A percentile compares a stretch with the other conserved stretches of the same genome.
Evolutionary conservation across 2,113 vertebrate genomes (phyloP).

Genomic region (Sialia sialis): DNA sequence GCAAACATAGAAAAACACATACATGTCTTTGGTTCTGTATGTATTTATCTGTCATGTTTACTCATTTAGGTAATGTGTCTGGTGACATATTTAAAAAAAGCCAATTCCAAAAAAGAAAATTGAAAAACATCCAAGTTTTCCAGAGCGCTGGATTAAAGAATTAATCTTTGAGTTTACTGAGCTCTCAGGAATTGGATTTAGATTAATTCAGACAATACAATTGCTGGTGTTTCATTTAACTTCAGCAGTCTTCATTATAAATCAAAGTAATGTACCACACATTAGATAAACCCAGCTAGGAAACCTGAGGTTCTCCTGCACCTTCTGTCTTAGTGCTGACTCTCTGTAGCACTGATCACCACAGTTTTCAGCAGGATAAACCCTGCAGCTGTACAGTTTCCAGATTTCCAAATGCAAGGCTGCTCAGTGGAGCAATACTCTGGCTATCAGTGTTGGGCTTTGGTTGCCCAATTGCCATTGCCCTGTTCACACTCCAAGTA

Average conservation of each 20-base stretch:
- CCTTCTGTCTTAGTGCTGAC: not conserved
- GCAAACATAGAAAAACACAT: fast-evolving
- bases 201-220: not conserved
- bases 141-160: not conserved
- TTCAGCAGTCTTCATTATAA: not conserved
- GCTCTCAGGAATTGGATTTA: not conserved
- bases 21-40: not conserved
- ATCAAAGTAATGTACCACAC: not conserved
- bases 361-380: not conserved
- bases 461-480: not conserved
- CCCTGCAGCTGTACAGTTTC: fast-evolving
- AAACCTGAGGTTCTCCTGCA: not conserved
- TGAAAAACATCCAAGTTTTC: not conserved
- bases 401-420: not conserved
- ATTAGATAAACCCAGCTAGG: not conserved
- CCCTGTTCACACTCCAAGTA: not conserved
- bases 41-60: not conserved
- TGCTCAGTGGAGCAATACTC: not conserved
- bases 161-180: not conserved
- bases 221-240: not conserved
- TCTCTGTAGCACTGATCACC: not conserved
- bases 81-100: not conserved
- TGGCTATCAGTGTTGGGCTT: not conserved
- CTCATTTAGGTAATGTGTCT: not conserved
- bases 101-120: not conserved